Evolutionary conservation across 2,888 invertebrate genomes (phyloP).

Genomic region (Augochlorella aurata): DNA sequence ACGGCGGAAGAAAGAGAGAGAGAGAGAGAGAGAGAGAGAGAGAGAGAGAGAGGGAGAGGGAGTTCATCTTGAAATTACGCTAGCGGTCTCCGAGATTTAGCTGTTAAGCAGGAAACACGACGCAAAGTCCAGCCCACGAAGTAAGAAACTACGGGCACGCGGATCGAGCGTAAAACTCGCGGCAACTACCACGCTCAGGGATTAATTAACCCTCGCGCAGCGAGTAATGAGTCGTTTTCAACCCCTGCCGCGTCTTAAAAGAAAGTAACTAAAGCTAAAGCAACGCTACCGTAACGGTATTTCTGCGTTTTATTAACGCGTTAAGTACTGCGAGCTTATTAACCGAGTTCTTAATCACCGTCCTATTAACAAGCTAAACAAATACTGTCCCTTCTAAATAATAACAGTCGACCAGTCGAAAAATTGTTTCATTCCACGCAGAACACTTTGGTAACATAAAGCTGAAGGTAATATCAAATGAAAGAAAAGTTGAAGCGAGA

Average conservation of each 20-base stretch:
- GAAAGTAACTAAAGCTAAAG: background rate
- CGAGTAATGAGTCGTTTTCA: background rate
- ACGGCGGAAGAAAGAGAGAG: background rate
- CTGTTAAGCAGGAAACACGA: conserved; percentile 6
- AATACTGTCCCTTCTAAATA: no score
- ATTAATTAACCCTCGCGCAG: conserved; percentile 26
- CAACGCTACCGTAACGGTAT: background rate
- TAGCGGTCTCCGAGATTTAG: background rate
- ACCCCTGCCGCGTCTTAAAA: background rate
- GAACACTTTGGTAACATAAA: no score
- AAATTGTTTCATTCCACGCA: no score
- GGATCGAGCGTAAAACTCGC: conserved; percentile 26
- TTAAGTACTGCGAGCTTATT: background rate
- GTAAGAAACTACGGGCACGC: conserved; percentile 12
- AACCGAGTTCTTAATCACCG: background rate
- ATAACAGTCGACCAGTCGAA: no score
- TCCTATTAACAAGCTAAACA: no score
- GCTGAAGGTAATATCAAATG: no score
- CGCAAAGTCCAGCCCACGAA: background rate
- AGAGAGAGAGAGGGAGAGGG: background rate
- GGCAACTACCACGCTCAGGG: conserved; percentile 11
- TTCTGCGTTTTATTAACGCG: background rate
- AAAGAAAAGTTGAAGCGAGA: no score
- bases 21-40: background rate
- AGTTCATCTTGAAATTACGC: conserved; percentile 25